Evolutionary conservation across 2,797 vertebrate species (phyloP).

Genomic region (Pseudochirops cupreus): DNA sequence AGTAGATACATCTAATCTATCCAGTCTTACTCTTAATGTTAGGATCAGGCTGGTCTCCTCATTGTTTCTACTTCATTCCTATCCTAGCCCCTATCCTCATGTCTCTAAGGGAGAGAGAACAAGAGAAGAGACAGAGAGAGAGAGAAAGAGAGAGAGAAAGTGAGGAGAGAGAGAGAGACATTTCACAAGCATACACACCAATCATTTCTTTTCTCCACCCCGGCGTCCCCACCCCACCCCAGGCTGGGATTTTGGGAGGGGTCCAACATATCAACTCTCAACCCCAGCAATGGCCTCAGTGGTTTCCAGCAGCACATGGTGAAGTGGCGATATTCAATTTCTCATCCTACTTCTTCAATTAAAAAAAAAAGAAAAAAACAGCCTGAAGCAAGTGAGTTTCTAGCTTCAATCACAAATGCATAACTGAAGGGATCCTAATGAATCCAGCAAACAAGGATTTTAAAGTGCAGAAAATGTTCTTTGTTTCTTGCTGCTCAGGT

Average conservation of each 20-base stretch:
- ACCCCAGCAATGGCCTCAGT: not conserved
- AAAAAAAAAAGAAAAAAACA: not conserved
- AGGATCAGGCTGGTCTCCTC: not conserved
- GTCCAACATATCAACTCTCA: not conserved
- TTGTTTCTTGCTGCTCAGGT: conserved; percentile 8
- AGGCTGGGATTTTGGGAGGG: not conserved
- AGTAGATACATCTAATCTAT: not conserved
- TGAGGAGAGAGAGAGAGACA: not conserved
- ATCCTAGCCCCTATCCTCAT: not conserved
- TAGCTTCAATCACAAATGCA: not conserved
- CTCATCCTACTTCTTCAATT: conserved; percentile 17
- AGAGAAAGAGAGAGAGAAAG: not conserved
- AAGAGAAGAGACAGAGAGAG: not conserved
- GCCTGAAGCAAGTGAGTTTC: not conserved
- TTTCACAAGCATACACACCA: no score
- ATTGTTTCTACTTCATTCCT: not conserved
- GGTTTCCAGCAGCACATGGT: not conserved
- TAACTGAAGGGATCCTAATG: not conserved
- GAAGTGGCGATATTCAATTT: not conserved
- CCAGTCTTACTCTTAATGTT: not conserved
- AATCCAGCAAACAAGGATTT: conserved; percentile 11
- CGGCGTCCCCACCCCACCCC: not conserved
- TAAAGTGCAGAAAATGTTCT: not conserved
- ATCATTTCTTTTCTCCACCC: not conserved
- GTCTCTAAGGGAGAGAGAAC: not conserved